Base-by-base conservation (phyloP, 2,888 invertebrate species). In the Psylliodes chrysocephalus region DNA sequence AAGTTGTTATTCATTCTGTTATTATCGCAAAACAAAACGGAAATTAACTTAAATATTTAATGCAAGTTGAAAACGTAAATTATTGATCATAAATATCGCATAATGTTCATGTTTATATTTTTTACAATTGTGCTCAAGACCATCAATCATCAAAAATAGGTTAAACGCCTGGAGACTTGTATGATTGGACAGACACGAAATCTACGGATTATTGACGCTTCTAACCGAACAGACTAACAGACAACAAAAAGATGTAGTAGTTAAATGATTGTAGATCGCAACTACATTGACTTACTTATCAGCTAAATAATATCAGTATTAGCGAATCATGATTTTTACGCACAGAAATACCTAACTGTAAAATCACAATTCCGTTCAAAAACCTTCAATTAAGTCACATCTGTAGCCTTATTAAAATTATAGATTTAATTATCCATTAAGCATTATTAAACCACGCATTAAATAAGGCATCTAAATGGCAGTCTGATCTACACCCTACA, bases 301-400 rank as follows among this genome's bases (percentile, higher is more conserved):
- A 44, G 44, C 30, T 42, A 28, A 33, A 60, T n/a, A n/a, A n/a
- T 42, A 60, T 60, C 44, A 61, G 38, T 47, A 61, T 54, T 49
- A 40, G 19, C 19, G 14, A 22, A 49, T 33, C 47, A 55, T 49
- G 61, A 54, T 54, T 61, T 49, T 40, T 53, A 44, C 40, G 40
- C 28, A 6, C 55, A 17, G 40, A 22, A 6, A 61, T 61, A 55
- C 38, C 55, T 61, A 61, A 61, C 61, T 55, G 61, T 61, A 61
- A 61, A 61, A 18, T 60, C 28, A 35, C 35, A 28, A 35, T 53
- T 30, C 60, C 49, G 54, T 49, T 60, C 54, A 38, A 46, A 38
- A 1, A 42, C 15, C 35, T 35, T 47, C 38, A 47, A 28, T 33
- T 25, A 18, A 49, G 22, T 47, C 42, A 22, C 46, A 35, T 38